Conservation (phyloP, 2,888 invertebrate species). For the Cheilosia pagana region DNA sequence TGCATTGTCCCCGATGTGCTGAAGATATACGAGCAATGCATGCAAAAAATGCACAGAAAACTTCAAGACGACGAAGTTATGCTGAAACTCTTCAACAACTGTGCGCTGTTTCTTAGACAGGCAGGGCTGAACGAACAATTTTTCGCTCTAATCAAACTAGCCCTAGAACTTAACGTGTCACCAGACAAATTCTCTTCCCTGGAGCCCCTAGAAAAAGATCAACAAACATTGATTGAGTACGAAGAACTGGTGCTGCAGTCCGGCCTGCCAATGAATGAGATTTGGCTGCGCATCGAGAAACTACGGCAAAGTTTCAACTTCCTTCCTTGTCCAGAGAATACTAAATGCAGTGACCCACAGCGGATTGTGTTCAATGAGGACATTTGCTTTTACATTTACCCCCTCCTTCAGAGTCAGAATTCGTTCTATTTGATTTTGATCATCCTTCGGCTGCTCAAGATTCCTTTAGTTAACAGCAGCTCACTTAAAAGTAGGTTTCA, state of each 20-base stretch:
- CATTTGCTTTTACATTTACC: constrained; percentile 88
- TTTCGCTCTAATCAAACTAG: constrained; percentile 88
- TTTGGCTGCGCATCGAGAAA: constrained; percentile 91
- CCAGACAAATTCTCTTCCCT: constrained; percentile 81
- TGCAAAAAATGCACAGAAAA: constrained; percentile 82
- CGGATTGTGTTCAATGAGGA: constrained; percentile 87
- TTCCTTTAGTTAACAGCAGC: constrained; percentile 85
- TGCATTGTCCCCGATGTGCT: constrained; percentile 86
- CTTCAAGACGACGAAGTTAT: constrained; percentile 79
- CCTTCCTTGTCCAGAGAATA: constrained; percentile 85
- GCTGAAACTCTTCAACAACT: constrained; percentile 84
- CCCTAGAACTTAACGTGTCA: constrained; percentile 87
- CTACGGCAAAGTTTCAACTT: constrained; percentile 89
- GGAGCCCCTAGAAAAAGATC: constrained; percentile 79
- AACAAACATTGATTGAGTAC: constrained; percentile 84
- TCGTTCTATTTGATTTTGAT: constrained; percentile 86
- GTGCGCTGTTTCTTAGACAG: constrained; percentile 86
- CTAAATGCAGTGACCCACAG: constrained; percentile 86
- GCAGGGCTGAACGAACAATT: constrained; percentile 90
- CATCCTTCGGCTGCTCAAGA: constrained; percentile 85
- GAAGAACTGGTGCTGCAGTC: constrained; percentile 87
- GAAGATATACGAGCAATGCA: constrained; percentile 84
- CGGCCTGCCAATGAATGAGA: constrained; percentile 88
- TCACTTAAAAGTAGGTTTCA: constrained; percentile 83
- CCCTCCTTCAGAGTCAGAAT: constrained; percentile 85